These are phyloP conservation scores for Petromus typicus DNA, from an alignment of 2,113 vertebrate genomes.

Conservation along the genomic window DNA sequence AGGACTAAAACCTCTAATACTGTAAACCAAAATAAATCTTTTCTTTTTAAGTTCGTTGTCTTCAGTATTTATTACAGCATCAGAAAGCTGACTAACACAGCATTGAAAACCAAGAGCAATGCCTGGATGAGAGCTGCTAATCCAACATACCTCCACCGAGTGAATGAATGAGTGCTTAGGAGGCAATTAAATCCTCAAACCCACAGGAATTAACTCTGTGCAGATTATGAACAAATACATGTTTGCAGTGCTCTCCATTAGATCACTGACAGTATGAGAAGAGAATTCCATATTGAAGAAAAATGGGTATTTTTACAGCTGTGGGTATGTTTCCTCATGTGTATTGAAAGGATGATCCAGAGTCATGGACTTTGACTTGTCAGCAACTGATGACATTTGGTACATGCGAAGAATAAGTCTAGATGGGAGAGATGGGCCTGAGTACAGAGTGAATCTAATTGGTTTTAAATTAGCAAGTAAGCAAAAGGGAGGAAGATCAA, in stretches of 20 bases:
- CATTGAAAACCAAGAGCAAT: background rate
- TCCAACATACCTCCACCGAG: background rate
- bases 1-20: background rate
- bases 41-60: background rate
- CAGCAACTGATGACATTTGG: background rate
- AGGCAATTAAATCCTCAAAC: background rate
- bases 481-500: background rate
- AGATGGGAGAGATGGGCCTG: background rate
- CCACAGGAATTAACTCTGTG: background rate
- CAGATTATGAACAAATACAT: background rate
- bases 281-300: background rate
- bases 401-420: background rate
- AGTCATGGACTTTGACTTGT: background rate
- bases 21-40: background rate
- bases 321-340: background rate
- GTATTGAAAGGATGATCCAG: background rate
- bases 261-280: background rate
- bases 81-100: background rate
- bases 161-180: constrained; percentile 2
- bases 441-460: background rate
- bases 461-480: background rate
- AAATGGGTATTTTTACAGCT: background rate
- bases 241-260: background rate
- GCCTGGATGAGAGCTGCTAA: background rate
- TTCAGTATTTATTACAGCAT: background rate